Percentiles rank a stretch among this genome's conserved stretches.
Evolutionary conservation across 2,888 invertebrate species (phyloP).

Genomic region (Pedicia rivosa): DNA sequence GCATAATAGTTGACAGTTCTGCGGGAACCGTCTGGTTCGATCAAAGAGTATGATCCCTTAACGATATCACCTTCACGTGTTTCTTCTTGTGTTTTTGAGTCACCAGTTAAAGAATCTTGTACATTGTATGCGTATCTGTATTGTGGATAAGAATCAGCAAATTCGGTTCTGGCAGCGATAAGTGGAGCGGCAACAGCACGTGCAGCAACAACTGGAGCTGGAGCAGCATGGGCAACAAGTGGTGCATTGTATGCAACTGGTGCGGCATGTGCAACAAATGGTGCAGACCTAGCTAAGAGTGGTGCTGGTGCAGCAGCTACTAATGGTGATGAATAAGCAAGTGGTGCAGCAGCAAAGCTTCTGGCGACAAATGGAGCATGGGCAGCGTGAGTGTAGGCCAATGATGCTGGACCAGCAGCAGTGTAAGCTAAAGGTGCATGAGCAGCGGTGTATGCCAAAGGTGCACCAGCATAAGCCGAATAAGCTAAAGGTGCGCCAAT

Average conservation of each 20-base stretch:
- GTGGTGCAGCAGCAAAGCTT: constrained; percentile 14
- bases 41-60: constrained; percentile 33
- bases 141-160: constrained; percentile 30
- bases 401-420: constrained; percentile 11
- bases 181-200: constrained; percentile 20
- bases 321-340: constrained; percentile 12
- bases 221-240: constrained; percentile 12
- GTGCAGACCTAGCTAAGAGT: constrained; percentile 9
- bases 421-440: constrained; percentile 14
- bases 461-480: constrained; percentile 11
- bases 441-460: constrained; percentile 7
- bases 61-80: constrained; percentile 33
- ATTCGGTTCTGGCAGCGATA: constrained; percentile 23
- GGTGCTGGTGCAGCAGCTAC: constrained; percentile 9
- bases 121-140: constrained; percentile 34
- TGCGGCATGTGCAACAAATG: too few species aligned
- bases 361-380: constrained; percentile 21
- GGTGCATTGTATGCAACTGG: constrained; percentile 15
- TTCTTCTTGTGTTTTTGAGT: constrained; percentile 33
- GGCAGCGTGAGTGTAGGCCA: constrained; percentile 15
- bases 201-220: constrained; percentile 10
- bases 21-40: constrained; percentile 33
- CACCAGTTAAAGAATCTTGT: constrained; percentile 33
- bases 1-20: constrained; percentile 34
- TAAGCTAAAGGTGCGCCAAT: constrained; percentile 19